phyloP scores from a whole-genome alignment of 2,113 vertebrate genomes.

The Penelope pileata region DNA sequence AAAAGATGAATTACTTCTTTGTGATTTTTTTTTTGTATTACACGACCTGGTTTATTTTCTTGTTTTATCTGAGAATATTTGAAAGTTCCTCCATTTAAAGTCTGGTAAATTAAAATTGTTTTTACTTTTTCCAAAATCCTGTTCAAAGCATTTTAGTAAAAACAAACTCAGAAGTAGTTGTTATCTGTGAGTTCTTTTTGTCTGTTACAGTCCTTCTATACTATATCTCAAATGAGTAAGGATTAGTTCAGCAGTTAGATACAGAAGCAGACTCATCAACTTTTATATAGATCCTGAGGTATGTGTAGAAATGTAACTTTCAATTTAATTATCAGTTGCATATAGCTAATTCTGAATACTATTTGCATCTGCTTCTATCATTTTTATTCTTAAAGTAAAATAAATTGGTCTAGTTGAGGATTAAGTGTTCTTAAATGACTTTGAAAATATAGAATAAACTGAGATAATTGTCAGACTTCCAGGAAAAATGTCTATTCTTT shows the following conservation, averaged over 20 bases:
- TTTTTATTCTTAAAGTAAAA: neutral
- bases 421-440: neutral
- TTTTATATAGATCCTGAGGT: neutral
- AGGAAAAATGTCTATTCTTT: neutral
- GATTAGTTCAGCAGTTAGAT: neutral
- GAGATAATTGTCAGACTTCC: neutral
- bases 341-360: neutral
- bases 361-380: neutral
- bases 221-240: neutral
- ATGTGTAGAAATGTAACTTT: neutral
- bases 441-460: neutral
- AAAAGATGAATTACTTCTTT: neutral
- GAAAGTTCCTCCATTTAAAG: neutral
- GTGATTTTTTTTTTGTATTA: neutral
- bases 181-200: neutral
- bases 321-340: neutral
- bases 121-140: neutral
- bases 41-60: rapidly evolving
- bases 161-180: neutral
- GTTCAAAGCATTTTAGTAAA: neutral
- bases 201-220: neutral
- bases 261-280: neutral
- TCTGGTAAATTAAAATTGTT: neutral
- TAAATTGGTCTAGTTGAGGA: neutral
- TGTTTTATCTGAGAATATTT: neutral